A percentile compares a stretch with the other conserved stretches of the same genome.
phyloP scores from a whole-genome alignment of 2,888 invertebrate genomes.

The Scaptomyza polygonia region DNA sequence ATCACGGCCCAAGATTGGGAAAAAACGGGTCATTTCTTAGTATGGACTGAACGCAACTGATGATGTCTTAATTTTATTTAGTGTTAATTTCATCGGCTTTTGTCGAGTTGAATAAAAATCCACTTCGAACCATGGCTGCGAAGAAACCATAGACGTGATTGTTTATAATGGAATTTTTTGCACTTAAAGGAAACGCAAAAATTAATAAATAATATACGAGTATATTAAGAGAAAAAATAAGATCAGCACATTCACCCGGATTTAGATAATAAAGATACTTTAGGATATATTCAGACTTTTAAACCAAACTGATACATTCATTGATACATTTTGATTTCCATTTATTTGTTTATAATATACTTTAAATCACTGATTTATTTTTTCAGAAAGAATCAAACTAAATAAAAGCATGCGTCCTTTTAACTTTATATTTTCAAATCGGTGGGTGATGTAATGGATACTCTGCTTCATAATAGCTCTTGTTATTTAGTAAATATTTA shows the following conservation, averaged over 20 bases:
- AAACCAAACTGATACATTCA: neutral
- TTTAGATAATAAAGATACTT: conserved; percentile 4
- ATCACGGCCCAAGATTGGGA: too few relatives aligned
- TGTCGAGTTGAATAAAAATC: too few relatives aligned
- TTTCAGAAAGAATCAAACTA: conserved; percentile 72
- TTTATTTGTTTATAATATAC: conserved; percentile 34
- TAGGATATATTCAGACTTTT: neutral
- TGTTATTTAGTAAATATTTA: conserved; percentile 75
- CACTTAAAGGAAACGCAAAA: conserved; percentile 13
- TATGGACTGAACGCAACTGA: too few relatives aligned
- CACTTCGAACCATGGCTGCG: too few relatives aligned
- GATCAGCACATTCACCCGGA: conserved; percentile 1
- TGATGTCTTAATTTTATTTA: too few relatives aligned
- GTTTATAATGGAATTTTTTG: conserved; percentile 21
- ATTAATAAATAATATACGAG: conserved; percentile 13
- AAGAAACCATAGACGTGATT: neutral
- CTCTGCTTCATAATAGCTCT: conserved; percentile 56
- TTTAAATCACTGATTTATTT: conserved; percentile 50
- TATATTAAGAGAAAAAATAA: neutral
- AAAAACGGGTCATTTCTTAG: too few relatives aligned
- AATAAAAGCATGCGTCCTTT: conserved; percentile 56
- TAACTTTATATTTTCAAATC: conserved; percentile 62
- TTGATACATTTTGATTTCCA: neutral
- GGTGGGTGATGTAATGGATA: conserved; percentile 77
- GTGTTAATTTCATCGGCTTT: too few relatives aligned